Evolutionary conservation across 2,888 invertebrate species (phyloP).

Genomic region (Heteropelma amictum): DNA sequence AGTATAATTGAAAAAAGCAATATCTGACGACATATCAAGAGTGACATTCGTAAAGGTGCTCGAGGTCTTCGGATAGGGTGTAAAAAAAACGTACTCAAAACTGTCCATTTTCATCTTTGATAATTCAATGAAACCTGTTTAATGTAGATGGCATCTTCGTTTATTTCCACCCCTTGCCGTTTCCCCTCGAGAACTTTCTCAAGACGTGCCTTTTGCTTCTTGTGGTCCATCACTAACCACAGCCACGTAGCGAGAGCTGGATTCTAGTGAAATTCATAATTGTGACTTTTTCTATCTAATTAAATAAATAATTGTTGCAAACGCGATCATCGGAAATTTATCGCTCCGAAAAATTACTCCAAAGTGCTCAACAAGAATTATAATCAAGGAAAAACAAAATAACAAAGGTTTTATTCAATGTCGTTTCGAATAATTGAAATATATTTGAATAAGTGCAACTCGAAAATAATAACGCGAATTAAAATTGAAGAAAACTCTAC

Average conservation of each 20-base stretch:
- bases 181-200: constrained; percentile 69
- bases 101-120: constrained; percentile 51
- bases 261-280: constrained; percentile 72
- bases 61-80: constrained; percentile 6
- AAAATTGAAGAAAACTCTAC: too few species aligned
- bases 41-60: neutral
- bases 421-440: too few species aligned
- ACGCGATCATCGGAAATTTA: neutral
- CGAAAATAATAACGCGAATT: too few species aligned
- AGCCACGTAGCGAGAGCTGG: constrained; percentile 79
- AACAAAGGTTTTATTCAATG: too few species aligned
- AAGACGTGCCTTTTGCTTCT: constrained; percentile 75
- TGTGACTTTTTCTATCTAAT: constrained; percentile 10
- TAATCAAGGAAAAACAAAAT: too few species aligned
- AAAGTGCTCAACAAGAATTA: too few species aligned
- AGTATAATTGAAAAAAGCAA: constrained; percentile 19
- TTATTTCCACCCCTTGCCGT: constrained; percentile 68
- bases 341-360: too few species aligned
- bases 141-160: constrained; percentile 72
- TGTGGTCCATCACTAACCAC: constrained; percentile 77
- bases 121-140: constrained; percentile 65
- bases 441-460: too few species aligned
- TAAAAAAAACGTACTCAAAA: constrained; percentile 42
- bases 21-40: constrained; percentile 12
- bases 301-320: neutral